Evolutionary conservation across 92 coral and sea anemone species (phyloP).

Genomic region (Zoanthus solanderi): DNA sequence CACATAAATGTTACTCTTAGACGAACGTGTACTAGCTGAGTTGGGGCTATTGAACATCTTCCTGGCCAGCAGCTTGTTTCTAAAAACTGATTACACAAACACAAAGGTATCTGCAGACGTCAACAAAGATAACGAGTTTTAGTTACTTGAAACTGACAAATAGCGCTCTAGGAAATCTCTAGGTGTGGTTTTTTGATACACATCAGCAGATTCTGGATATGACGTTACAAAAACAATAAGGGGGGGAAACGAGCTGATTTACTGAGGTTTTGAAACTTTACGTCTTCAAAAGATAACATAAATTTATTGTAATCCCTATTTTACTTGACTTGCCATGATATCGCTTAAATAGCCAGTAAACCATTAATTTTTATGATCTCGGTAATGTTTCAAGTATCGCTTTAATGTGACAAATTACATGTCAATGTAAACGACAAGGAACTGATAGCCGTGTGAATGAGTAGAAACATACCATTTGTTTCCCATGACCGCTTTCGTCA

Average conservation of each 20-base stretch:
- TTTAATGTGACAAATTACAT: constrained; percentile 16
- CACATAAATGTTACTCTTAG: no score
- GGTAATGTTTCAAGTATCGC: constrained; percentile 24
- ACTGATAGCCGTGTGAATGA: constrained; percentile 38
- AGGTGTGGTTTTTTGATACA: neutral
- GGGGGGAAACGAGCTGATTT: neutral
- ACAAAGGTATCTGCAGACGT: neutral
- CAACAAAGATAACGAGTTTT: neutral
- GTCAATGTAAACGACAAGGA: constrained; percentile 1
- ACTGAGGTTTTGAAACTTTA: neutral
- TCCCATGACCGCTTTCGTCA: constrained; percentile 42
- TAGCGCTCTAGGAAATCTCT: neutral
- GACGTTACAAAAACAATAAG: neutral
- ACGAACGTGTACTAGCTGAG: no score
- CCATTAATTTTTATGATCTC: constrained; percentile 23
- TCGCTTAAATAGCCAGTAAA: constrained; percentile 17
- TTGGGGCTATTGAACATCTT: neutral
- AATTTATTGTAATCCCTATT: neutral
- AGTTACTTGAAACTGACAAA: constrained; percentile 7
- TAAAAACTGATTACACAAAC: constrained; percentile 9
- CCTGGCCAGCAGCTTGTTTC: neutral
- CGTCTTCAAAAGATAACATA: neutral
- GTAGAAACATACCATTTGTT: constrained; percentile 44
- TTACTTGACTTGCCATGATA: constrained; percentile 1
- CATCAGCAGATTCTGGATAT: neutral